A percentile compares a stretch with the other conserved stretches of the same genome.
Conservation (phyloP, 2,888 invertebrate species). For the Troides helena region DNA sequence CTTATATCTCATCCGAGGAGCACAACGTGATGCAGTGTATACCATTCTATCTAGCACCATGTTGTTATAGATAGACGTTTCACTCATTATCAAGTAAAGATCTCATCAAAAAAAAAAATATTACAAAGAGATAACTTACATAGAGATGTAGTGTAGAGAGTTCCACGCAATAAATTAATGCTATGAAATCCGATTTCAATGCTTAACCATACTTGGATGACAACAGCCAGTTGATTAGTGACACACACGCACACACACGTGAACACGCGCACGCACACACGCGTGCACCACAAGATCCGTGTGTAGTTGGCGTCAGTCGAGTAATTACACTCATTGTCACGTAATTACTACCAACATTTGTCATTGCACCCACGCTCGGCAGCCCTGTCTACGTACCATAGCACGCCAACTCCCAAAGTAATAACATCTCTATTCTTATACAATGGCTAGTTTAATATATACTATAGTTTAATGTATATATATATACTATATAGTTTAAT, state of each 20-base stretch:
- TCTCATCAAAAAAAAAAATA: too few species aligned
- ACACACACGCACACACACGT: conserved; percentile 39
- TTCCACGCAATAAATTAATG: conserved; percentile 4
- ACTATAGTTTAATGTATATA: conserved; percentile 18
- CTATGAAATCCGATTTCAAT: conserved; percentile 39
- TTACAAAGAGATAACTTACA: too few species aligned
- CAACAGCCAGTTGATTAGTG: conserved; percentile 65
- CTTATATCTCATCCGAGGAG: too few species aligned
- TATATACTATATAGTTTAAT: too few species aligned
- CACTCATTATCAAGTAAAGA: too few species aligned
- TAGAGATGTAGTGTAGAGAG: too few species aligned
- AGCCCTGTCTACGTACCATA: conserved; percentile 39
- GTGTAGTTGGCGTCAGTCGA: conserved; percentile 46
- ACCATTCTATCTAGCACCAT: too few species aligned
- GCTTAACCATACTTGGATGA: conserved; percentile 44
- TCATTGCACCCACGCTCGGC: conserved; percentile 65
- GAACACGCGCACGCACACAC: conserved; percentile 26
- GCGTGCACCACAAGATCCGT: conserved; percentile 33
- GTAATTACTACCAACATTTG: conserved; percentile 72
- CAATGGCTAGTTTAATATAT: conserved; percentile 19
- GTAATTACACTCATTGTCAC: conserved; percentile 76
- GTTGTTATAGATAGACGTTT: too few species aligned
- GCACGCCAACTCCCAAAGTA: conserved; percentile 40
- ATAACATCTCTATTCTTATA: conserved; percentile 41
- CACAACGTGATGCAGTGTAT: too few species aligned